Evolutionary conservation across 2,797 vertebrate species (phyloP), one percentile per base, ranked within the genome.

Genomic region (Lagocephalus sceleratus): DNA sequence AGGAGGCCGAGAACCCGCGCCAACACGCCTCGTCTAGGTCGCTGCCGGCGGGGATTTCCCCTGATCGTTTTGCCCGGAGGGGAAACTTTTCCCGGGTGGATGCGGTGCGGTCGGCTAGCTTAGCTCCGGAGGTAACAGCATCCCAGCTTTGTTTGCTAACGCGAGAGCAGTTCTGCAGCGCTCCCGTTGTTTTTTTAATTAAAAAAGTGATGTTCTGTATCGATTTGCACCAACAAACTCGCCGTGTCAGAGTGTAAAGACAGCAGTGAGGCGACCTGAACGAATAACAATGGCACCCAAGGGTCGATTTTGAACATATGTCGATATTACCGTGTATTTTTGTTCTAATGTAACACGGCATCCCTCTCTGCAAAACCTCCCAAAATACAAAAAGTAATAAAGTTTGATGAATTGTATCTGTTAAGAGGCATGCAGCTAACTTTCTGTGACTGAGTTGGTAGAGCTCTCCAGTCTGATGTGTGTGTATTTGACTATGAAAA

Each of bases 111-210:
- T 25, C 21, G 68, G 70, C 73, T 16, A 45, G 22, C 47, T 59
- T 84, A 83, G 76, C 76, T 47, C 10, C 2, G 21, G 2, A 23
- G 76, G 67, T 71, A 58, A 56, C 15, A 22, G 29, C 26, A 70
- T 15, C n/a, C 21, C 65, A 77, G 70, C 75, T 29, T 29, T 20
- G 44, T 67, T 63, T 40, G 60, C 50, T 54, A 63, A 47, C 39
- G 42, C 29, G 11, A 20, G 2, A 12, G 40, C 7, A 45, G 3
- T 3, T 5, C 12, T 35, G 32, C 32, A 14, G 5, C 4, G 12
- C 5, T 35, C 32, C 32, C 3, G 5, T 14, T 35, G 32, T 35
- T n/a, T n/a, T n/a, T n/a, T n/a, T n/a, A n/a, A n/a, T n/a, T n/a
- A n/a, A 35, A 35, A 14, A 35, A 11, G 2, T 35, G 32, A 35